phyloP scores from a whole-genome alignment of 2,888 invertebrate genomes.

The Phalera bucephala region DNA sequence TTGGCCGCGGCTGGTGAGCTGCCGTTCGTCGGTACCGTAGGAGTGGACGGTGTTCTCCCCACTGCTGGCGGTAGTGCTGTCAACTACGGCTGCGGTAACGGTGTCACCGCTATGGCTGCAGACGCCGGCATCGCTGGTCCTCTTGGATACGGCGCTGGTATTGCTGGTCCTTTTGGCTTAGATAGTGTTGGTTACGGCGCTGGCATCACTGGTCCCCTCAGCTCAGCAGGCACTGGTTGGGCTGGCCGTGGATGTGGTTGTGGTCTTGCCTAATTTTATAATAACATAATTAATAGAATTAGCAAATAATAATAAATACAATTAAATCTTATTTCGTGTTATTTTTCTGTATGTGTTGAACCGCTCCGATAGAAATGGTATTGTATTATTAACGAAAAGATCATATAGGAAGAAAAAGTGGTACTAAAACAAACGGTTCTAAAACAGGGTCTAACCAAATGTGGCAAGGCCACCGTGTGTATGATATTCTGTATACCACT shows the following conservation, averaged over 20 bases:
- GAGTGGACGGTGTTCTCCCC: constrained; percentile 12
- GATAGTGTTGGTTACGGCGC: background rate
- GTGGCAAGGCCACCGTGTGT: too few relatives aligned
- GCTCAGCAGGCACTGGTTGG: background rate
- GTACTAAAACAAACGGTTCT: too few relatives aligned
- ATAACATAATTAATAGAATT: too few relatives aligned
- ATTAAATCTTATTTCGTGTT: too few relatives aligned
- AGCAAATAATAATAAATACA: too few relatives aligned
- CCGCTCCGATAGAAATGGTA: too few relatives aligned
- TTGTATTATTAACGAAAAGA: too few relatives aligned
- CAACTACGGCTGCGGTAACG: constrained; percentile 1
- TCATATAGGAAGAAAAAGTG: too few relatives aligned
- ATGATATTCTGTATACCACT: too few relatives aligned
- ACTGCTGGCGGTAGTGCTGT: constrained; percentile 19
- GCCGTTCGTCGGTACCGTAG: constrained; percentile 24
- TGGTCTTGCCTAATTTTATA: background rate
- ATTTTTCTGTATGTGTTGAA: too few relatives aligned
- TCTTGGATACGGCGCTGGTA: background rate
- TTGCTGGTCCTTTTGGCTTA: background rate
- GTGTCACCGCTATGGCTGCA: constrained; percentile 1
- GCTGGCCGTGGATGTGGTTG: constrained; percentile 2
- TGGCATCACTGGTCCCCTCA: background rate
- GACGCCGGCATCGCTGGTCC: background rate
- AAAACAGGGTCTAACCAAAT: too few relatives aligned
- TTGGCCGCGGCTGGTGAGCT: constrained; percentile 13